Base-by-base conservation (phyloP, 2,797 vertebrate genomes). In the Gymnocypris eckloni region DNA sequence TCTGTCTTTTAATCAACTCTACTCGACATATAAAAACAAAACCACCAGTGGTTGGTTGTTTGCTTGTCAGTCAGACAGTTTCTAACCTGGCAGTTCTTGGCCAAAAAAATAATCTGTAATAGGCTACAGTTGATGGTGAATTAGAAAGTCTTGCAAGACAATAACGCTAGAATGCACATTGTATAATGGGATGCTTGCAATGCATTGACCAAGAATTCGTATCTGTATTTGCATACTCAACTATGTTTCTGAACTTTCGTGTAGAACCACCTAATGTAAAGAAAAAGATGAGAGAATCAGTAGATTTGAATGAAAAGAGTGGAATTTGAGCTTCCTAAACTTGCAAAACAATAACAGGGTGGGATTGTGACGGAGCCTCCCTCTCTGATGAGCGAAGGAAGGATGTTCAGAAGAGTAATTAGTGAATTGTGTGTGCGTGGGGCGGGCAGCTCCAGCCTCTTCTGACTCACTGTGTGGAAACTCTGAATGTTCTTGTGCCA, bases 381-480 rank as follows among this genome's bases (percentile, higher is more conserved):
- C 82, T 89, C 90, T 91, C 90, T 86, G 91, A 91, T 89, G 86
- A 85, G 25, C 2, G 41, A 43, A 79, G 76, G 52, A 72, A 85
- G 83, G 75, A 85, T 79, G 56, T 79, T 79, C 50, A 41, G 83
- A 85, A 71, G 66, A 39, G 76, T 25, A 85, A 85, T 82, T 33
- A 76, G 75, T 88, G 70, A 85, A 85, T 18, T 83, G 54, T 66
- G 66, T 61, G 81, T 70, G 50, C 8, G 52, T 37, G 45, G 72
- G 72, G 67, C 39, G 71, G 82, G 67, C 16, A 66, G 76, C 89
- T 86, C 89, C 78, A 90, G 87, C 85, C 89, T 86, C 83, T 88
- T 92, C 90, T 93, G 93, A 95, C 91, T 94, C 94, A 92, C 88
- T 92, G 88, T 80, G 89, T 96, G 95, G 95, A 96, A 96, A 96